A percentile compares a stretch with the other conserved stretches of the same genome.
Evolutionary conservation across 2,888 invertebrate species (phyloP).

Genomic region (Lycophotia porphyrea): DNA sequence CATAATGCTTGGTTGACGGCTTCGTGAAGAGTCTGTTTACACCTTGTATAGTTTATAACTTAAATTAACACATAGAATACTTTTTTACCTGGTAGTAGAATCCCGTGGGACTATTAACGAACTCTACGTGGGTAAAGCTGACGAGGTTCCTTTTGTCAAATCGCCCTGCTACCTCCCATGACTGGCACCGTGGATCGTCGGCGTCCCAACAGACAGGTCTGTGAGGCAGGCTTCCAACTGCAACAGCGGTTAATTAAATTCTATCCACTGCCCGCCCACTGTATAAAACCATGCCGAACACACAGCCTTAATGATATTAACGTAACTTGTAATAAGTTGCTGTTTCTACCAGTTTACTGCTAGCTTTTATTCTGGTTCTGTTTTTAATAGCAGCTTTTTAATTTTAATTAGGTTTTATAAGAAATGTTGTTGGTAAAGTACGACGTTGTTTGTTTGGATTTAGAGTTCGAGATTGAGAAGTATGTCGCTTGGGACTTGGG

Average conservation of each 20-base stretch:
- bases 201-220: constrained; percentile 79
- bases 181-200: constrained; percentile 54
- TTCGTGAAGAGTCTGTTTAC: too few species aligned
- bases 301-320: constrained; percentile 77
- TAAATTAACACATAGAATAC: too few species aligned
- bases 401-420: constrained; percentile 37
- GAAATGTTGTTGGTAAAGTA: constrained; percentile 5
- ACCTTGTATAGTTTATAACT: too few species aligned
- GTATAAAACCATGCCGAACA: constrained; percentile 81
- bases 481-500: not conserved
- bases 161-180: constrained; percentile 38
- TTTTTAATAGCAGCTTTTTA: constrained; percentile 43
- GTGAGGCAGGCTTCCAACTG: constrained; percentile 76
- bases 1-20: too few species aligned
- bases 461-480: not conserved
- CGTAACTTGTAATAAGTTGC: constrained; percentile 70
- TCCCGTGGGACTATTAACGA: not conserved
- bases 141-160: not conserved
- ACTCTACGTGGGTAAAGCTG: too few species aligned
- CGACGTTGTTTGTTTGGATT: not conserved
- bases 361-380: constrained; percentile 41
- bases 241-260: constrained; percentile 86
- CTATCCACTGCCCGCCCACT: constrained; percentile 78
- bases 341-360: constrained; percentile 49
- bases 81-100: too few species aligned